phyloP scores from a whole-genome alignment of 2,113 vertebrate genomes.

The Blennius ocellaris region DNA sequence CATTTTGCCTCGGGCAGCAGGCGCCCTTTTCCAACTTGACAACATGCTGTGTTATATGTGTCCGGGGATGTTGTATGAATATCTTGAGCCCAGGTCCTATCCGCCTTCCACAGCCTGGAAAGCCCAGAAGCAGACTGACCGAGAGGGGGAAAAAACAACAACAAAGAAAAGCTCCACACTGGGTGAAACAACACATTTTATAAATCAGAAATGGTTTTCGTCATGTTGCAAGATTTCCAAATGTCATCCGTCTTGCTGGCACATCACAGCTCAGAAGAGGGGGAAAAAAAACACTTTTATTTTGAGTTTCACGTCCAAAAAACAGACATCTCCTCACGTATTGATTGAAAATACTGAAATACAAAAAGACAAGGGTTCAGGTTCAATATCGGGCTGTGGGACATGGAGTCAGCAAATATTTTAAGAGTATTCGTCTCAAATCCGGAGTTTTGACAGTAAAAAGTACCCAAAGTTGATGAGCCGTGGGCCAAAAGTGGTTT shows the following conservation, averaged over 20 bases:
- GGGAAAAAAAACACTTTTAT: background rate
- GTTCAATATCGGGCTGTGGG: too few relatives aligned
- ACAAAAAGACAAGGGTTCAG: too few relatives aligned
- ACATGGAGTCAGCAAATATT: too few relatives aligned
- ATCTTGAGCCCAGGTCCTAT: slow-evolving; percentile 26
- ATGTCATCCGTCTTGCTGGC: slow-evolving; percentile 36
- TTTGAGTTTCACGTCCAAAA: background rate
- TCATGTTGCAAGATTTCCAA: slow-evolving; percentile 39
- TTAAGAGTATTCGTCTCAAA: too few relatives aligned
- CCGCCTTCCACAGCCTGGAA: slow-evolving; percentile 22
- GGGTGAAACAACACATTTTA: slow-evolving; percentile 28
- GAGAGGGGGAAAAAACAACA: too few relatives aligned
- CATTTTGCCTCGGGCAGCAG: slow-evolving; percentile 44
- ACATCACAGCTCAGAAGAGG: slow-evolving; percentile 2
- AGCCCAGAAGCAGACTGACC: slow-evolving; percentile 27
- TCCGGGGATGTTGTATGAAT: slow-evolving; percentile 39
- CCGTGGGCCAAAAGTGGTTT: too few relatives aligned
- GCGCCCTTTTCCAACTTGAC: slow-evolving; percentile 42
- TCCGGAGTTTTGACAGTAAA: too few relatives aligned
- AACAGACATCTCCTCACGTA: background rate
- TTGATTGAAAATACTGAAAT: background rate
- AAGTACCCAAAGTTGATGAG: too few relatives aligned
- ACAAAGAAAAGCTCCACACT: too few relatives aligned
- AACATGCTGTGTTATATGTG: slow-evolving; percentile 25
- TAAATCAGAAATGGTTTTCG: slow-evolving; percentile 3